Base-by-base conservation (phyloP, 2,113 vertebrate species). In the Phainopepla nitens region DNA sequence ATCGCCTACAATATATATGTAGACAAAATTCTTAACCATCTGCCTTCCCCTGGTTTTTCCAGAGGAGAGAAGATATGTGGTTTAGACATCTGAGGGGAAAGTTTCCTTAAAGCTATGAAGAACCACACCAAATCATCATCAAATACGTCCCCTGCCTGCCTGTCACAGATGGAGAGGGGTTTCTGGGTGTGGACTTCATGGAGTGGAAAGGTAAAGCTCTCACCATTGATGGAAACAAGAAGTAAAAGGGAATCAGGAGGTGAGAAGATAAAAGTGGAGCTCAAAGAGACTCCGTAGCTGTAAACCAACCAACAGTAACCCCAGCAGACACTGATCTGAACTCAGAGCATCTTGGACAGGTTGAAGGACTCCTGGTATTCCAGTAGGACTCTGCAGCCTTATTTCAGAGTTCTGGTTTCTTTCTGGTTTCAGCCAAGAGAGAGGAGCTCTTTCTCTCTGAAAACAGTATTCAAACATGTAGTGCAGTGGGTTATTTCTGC, bases 291-390 rank as follows among this genome's bases (percentile, higher is more conserved):
- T 50, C 28, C 20, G 21, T 3, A n/a, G 11, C 13, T 87, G 56
- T 31, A 58, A 92, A 9, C 15, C 86, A 33, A 33, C 7, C 22
- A 33, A 65, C 20, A 29, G 54, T 11, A 53, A 11, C 22, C 9
- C 11, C 13, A 21, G 29, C 1, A 4, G n/a, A 5, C 44, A 6
- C 45, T 47, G 13, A 36, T 25, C 41, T 33, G 31, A 20, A 2
- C 6, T 13, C n/a, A 51, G 44, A 58, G 19, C 49, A n/a, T 11
- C 61, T 25, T 0, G 0, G 24, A 18, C 28, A 58, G 25, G 9
- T 5, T 81, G 39, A 61, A n/a, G 35, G 35, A 39, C 24, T 73
- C 19, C 51, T 58, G 39, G 7, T 41, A 19, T 58, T 18, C 65
- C 14, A 51, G 19, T 49, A 44, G 44, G 51, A 17, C 61, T 19